Evolutionary conservation across 2,888 invertebrate genomes (phyloP), one percentile per base, ranked within the genome.

Genomic region (Cheilosia vernalis): DNA sequence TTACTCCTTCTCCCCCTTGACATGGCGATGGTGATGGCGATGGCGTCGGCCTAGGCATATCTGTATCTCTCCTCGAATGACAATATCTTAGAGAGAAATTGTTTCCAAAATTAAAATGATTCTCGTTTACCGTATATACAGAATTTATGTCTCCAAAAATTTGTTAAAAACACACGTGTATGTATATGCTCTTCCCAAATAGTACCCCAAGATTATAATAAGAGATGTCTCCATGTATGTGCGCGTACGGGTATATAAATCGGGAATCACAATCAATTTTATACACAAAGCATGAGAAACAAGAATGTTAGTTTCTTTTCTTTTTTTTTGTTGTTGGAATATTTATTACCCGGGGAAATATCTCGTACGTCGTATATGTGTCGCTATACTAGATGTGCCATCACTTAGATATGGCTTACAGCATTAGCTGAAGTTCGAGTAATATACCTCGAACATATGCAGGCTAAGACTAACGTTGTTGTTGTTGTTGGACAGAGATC

Each of bases 321-420:
- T 42, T 47, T 42, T 61, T 44, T 27, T 66, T 49, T 72, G 49
- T 72, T 49, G 76, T 66, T 76, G 70, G 72, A 67, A 78, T 83
- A 83, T 83, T 83, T 83, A 83, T 83, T 83, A 66, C 83, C 73
- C 72, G 51, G 49, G 67, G 66, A 83, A 83, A 73, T 73, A 67
- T 72, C 60, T 83, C 55, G n/a, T 37, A 64, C 37, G 33, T 73
- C 37, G 33, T 73, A 70, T 61, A 61, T 56, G 27, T 77, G 76
- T 77, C 58, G 66, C 51, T 33, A 17, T 44, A 51, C 5, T n/a
- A 60, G 69, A 70, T 70, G 60, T 77, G 72, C 77, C 77, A 72
- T 77, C 69, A 49, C 53, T 64, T 64, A 63, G 30, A 53, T 64
- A 58, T 58, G 66, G 55, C 49, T 72, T 67, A 78, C 61, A 55